Percentiles rank a stretch among this genome's conserved stretches.
Conservation (phyloP, 2,888 invertebrate species). For the Boloria euphrosyne region DNA sequence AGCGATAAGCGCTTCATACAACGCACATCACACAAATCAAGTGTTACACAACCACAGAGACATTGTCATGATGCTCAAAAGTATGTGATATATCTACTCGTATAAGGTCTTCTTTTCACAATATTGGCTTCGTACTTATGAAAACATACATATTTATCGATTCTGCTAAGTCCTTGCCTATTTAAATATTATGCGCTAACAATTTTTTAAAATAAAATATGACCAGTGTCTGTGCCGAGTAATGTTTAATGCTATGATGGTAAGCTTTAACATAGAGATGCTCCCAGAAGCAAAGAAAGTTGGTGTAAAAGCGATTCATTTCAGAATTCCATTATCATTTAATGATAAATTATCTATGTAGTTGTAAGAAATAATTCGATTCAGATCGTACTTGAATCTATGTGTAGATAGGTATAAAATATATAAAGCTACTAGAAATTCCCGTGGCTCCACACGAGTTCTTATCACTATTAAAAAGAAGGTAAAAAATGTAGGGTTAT, state of each 20-base stretch:
- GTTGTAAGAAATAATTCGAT: too few species aligned
- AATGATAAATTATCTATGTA: too few species aligned
- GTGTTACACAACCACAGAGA: constrained; percentile 54
- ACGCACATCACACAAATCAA: constrained; percentile 55
- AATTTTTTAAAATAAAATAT: constrained; percentile 37
- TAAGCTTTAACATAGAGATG: neutral
- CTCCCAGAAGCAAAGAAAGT: too few species aligned
- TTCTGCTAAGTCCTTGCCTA: constrained; percentile 42
- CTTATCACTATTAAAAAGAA: too few species aligned
- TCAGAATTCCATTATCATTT: too few species aligned
- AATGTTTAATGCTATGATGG: neutral
- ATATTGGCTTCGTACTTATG: constrained; percentile 28
- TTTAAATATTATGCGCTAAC: constrained; percentile 39
- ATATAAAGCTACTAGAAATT: too few species aligned
- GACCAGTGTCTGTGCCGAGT: constrained; percentile 16
- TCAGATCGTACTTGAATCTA: too few species aligned
- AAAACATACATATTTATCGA: constrained; percentile 42
- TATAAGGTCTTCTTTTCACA: constrained; percentile 37
- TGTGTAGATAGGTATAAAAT: too few species aligned
- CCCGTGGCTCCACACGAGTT: too few species aligned
- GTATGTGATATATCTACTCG: constrained; percentile 35
- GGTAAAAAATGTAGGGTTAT: too few species aligned
- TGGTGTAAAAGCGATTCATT: too few species aligned
- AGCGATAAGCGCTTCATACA: constrained; percentile 74
- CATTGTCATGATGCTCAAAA: constrained; percentile 41